phyloP scores from a whole-genome alignment of 2,797 vertebrate species.

The Pempheris klunzingeri region DNA sequence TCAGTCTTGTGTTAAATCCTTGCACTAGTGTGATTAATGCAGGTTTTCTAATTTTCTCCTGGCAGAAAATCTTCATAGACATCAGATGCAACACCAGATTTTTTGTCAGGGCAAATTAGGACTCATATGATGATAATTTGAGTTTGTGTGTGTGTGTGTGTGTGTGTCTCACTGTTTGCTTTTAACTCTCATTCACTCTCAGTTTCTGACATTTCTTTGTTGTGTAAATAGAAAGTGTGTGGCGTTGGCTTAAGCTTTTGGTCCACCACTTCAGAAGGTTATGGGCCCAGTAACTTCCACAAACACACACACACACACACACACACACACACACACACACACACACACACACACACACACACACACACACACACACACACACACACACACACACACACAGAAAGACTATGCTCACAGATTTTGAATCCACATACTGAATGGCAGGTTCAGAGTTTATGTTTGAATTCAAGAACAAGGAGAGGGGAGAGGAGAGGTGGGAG shows the following conservation, averaged over 20 bases:
- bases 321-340: constrained; percentile 2
- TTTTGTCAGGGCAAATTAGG: constrained; percentile 39
- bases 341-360: constrained; percentile 3
- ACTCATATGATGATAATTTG: constrained; percentile 18
- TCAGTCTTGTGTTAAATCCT: not conserved
- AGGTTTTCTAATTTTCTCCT: constrained; percentile 11
- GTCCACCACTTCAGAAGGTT: constrained; percentile 36
- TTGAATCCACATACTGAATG: constrained; percentile 37
- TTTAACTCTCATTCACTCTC: constrained; percentile 3
- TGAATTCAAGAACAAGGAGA: constrained; percentile 36
- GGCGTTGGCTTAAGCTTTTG: constrained; percentile 39
- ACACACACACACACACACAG: constrained; percentile 2
- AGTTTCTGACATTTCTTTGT: constrained; percentile 33
- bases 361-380: not conserved
- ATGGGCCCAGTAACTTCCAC: not conserved
- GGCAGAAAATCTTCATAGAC: not conserved
- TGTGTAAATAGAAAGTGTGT: constrained; percentile 46
- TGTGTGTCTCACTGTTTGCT: not conserved
- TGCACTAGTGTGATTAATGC: constrained; percentile 21
- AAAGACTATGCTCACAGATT: constrained; percentile 29
- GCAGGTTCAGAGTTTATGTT: constrained; percentile 28
- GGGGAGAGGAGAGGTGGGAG: constrained; percentile 36
- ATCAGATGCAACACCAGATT: constrained; percentile 22
- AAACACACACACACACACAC: not conserved
- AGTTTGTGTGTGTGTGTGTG: not conserved